These are phyloP conservation scores for Eupithecia subumbrata DNA, from an alignment of 2,888 invertebrate genomes.

Conservation along the genomic window DNA sequence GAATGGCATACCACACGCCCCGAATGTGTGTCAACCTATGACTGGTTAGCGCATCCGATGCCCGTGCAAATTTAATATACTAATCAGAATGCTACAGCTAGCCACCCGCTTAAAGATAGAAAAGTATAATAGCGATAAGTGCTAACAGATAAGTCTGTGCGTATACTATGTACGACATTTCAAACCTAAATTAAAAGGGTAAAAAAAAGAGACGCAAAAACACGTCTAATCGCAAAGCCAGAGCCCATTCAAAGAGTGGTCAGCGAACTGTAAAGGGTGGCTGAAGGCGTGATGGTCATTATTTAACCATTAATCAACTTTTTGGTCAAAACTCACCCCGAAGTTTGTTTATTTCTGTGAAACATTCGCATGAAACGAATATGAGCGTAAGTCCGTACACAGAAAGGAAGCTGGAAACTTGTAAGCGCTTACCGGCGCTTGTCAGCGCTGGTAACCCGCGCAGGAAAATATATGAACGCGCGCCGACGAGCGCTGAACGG, in stretches of 20 bases:
- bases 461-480: too few species aligned
- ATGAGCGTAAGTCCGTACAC: background rate
- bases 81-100: too few species aligned
- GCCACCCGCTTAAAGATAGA: background rate
- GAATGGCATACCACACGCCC: too few species aligned
- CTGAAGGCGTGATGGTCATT: slow-evolving; percentile 47
- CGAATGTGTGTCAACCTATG: too few species aligned
- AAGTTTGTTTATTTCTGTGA: slow-evolving; percentile 37
- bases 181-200: background rate
- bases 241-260: slow-evolving; percentile 39
- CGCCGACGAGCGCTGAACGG: too few species aligned
- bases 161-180: background rate
- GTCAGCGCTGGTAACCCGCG: too few species aligned
- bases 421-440: too few species aligned
- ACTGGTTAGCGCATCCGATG: too few species aligned
- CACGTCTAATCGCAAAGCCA: slow-evolving; percentile 38
- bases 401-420: too few species aligned
- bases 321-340: slow-evolving; percentile 44
- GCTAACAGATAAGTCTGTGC: background rate
- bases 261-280: slow-evolving; percentile 46
- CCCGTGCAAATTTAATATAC: too few species aligned
- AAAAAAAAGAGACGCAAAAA: slow-evolving; percentile 31
- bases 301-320: slow-evolving; percentile 48
- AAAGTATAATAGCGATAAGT: background rate
- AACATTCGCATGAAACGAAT: slow-evolving; percentile 16